Base-by-base conservation (phyloP, 2,113 vertebrate species). In the Corythoichthys intestinalis region DNA sequence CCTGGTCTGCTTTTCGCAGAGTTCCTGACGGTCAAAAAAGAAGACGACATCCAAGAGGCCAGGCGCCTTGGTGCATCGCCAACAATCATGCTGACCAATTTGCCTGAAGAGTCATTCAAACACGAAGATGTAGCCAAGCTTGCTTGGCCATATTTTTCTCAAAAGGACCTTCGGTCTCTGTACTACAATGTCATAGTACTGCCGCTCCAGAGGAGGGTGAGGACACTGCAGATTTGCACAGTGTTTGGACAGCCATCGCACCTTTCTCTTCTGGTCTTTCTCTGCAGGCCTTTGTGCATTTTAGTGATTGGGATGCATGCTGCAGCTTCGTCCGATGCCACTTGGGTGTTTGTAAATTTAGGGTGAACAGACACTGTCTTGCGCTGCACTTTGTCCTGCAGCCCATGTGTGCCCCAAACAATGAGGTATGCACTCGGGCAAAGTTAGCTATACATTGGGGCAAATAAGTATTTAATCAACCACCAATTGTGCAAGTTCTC, bases 201-300 rank as follows among this genome's bases (percentile, higher is more conserved):
- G 5, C 49, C 70, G 0, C 65, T 81, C n/a, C 79, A 86, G 76
- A 74, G 82, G 56, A 77, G 82, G 82, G 85, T 86, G 3, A 75
- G 73, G 39, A 66, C 2, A 4, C 61, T 6, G 17, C 60, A 46
- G 10, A 39, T 20, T 15, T 48, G n/a, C 20, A 10, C 10, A 10
- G 61, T 20, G 4, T 28, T 47, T 63, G n/a, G 20, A 13, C 10
- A n/a, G 9, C 47, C 41, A 34, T 34, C 4, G 5, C 3, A 2
- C 4, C 12, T 34, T 38, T 12, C 6, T 54, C 1, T 60, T 28
- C 20, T 28, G 20, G 20, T 28, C 20, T 28, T 28, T 28, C 20
- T 28, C 20, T 28, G 3, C 69, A 86, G 84, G 79, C 77, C 4
- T 86, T 84, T 41, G 52, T 84, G 17, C 48, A 64, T n/a, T 76